Evolutionary conservation across 2,888 invertebrate species (phyloP), one percentile per base, ranked within the genome.

Genomic region (Coleophora flavipennella): DNA sequence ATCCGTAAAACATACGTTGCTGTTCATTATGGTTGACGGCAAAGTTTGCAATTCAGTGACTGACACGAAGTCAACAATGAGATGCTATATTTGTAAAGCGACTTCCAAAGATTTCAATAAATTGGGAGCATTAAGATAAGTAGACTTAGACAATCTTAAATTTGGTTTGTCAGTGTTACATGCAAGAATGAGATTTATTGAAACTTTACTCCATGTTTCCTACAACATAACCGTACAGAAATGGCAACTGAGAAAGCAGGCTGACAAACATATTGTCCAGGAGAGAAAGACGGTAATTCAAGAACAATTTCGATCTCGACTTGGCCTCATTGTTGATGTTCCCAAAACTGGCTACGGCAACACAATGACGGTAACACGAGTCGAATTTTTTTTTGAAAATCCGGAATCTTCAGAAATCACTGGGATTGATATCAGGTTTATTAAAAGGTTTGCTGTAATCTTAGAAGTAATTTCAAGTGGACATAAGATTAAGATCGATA

Each of bases 341-440:
- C 20, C 20, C 3, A 20, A 20, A 6, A 6, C 6, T 20, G 20
- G 20, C 3, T 20, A 4, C 20, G 20, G 20, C 6, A 20, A 20
- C 20, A 20, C 13, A 38, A 38, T 13, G 38, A 38, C 55, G 53
- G 47, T 11, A 54, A 49, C 34, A 53, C 50, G 0, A 41, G 36
- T 8, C 38, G 54, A 36, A 40, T 3, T 52, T 36, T 61, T 59
- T 53, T 59, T 55, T 45, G 38, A 10, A 7, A 33, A 33, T 13
- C 12, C 13, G 3, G 33, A 33, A 33, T 8, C 12, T 7, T 33
- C 33, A 4, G 33, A 13, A 7, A 33, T 33, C 6, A 4, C 33
- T 6, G 33, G 33, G 12, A 13, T 33, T 6, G 33, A 33, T 13
- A 7, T 8, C 11, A 33, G 8, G 4, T 13, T 33, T 7, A 33